Percentiles rank a stretch among this genome's conserved stretches.
These are phyloP conservation scores for Carapus acus DNA, from an alignment of 2,797 vertebrate species.

Conservation along the genomic window DNA sequence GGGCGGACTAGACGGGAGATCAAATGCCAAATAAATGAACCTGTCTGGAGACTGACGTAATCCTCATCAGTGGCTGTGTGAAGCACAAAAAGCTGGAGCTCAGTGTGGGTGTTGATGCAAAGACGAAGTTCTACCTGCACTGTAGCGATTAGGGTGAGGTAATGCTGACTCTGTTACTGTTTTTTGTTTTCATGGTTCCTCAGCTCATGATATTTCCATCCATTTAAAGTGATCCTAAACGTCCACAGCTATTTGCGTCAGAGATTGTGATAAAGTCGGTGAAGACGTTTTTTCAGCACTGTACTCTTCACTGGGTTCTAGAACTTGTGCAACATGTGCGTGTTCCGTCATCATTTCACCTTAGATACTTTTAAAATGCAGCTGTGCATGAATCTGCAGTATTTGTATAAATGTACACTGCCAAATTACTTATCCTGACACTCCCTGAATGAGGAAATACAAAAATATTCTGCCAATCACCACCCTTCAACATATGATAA, in stretches of 20 bases:
- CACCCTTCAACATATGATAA: no score
- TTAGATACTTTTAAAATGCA: no score
- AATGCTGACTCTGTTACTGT: not conserved
- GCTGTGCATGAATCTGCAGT: no score
- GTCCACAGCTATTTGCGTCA: not conserved
- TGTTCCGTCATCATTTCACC: not conserved
- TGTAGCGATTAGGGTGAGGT: not conserved
- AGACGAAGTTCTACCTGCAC: not conserved
- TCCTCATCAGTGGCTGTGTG: constrained; percentile 1
- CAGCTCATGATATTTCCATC: not conserved
- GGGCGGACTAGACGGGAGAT: not conserved
- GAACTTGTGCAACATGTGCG: not conserved
- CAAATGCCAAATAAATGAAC: constrained; percentile 7
- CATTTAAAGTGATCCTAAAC: not conserved
- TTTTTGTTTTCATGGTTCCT: not conserved
- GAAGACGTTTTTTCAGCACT: not conserved
- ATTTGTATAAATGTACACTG: no score
- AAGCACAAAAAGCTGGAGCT: not conserved
- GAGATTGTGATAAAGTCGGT: not conserved
- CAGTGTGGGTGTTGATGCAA: constrained; percentile 5
- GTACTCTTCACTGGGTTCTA: not conserved
- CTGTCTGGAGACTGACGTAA: not conserved
- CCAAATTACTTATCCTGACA: no score
- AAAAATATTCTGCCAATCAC: no score
- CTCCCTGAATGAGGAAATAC: no score